Evolutionary conservation across 2,113 vertebrate genomes (phyloP).

Genomic region (Cariama cristata): DNA sequence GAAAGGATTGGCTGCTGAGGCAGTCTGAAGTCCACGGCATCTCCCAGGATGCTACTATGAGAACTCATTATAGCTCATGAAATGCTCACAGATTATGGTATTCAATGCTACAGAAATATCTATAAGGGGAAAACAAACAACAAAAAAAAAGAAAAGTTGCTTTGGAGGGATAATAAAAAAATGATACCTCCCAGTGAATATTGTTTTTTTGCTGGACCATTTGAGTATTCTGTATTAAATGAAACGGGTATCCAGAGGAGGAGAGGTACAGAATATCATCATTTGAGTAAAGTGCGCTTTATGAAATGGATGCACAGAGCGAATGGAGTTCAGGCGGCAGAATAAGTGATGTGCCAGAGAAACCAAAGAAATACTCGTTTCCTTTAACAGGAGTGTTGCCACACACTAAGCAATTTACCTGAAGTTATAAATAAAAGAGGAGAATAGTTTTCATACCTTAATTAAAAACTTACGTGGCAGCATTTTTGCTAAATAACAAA

Average conservation of each 20-base stretch:
- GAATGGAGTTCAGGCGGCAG: neutral
- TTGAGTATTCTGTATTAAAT: neutral
- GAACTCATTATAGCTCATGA: neutral
- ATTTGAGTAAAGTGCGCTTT: neutral
- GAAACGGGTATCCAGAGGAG: neutral
- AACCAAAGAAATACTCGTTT: neutral
- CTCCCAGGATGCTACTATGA: neutral
- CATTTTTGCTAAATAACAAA: neutral
- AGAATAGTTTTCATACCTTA: neutral
- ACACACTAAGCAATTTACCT: neutral
- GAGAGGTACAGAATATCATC: neutral
- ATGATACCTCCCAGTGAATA: neutral
- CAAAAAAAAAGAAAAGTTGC: neutral
- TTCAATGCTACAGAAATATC: neutral
- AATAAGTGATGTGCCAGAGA: neutral
- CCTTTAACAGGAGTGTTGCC: neutral
- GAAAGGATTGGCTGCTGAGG: neutral
- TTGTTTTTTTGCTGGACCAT: neutral
- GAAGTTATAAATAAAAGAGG: neutral
- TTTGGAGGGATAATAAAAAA: neutral
- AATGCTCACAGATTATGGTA: neutral
- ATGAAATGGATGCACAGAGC: neutral
- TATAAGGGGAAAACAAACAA: neutral
- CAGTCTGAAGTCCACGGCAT: neutral
- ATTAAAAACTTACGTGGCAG: neutral